A percentile compares a stretch with the other conserved stretches of the same genome.
Evolutionary conservation across 1,140 invertebrate genomes (phyloP).

Genomic region (Proctacanthus coquilletti): DNA sequence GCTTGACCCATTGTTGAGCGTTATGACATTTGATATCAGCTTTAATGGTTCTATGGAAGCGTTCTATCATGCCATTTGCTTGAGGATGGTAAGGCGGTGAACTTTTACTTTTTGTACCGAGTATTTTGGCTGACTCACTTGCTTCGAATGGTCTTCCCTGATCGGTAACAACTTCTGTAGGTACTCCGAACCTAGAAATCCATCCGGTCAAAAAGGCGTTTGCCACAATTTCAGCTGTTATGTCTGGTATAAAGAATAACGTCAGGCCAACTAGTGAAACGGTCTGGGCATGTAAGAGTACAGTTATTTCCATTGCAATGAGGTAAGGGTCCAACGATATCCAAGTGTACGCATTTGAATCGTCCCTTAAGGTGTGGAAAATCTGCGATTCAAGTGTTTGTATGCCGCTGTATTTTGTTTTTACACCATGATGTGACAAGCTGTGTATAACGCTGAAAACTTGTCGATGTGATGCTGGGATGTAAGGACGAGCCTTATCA

Average conservation of each 20-base stretch:
- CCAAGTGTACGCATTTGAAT: slow-evolving; percentile 17
- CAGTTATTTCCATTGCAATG: slow-evolving; percentile 4
- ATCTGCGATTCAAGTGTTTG: background rate
- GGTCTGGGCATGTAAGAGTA: slow-evolving; percentile 13
- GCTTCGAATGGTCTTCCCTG: slow-evolving; percentile 23
- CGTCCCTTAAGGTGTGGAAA: slow-evolving; percentile 6
- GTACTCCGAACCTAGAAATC: slow-evolving; percentile 20
- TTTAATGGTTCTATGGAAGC: slow-evolving; percentile 19
- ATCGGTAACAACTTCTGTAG: slow-evolving; percentile 24
- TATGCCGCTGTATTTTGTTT: slow-evolving; percentile 8
- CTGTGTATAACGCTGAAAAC: background rate
- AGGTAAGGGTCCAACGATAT: slow-evolving; percentile 21
- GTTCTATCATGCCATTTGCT: slow-evolving; percentile 21
- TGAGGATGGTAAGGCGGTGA: slow-evolving; percentile 27
- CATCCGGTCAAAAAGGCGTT: slow-evolving; percentile 17
- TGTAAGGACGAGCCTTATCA: too few species aligned
- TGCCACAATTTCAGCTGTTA: slow-evolving; percentile 10
- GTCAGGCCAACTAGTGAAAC: slow-evolving; percentile 17
- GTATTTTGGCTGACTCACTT: slow-evolving; percentile 6
- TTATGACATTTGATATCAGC: slow-evolving; percentile 12
- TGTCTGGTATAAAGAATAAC: slow-evolving; percentile 14
- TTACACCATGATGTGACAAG: background rate
- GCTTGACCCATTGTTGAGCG: slow-evolving; percentile 13
- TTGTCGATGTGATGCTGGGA: too few species aligned
- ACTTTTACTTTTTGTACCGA: slow-evolving; percentile 11